Percentiles rank a stretch among this genome's conserved stretches.
Evolutionary conservation across 2,888 invertebrate genomes (phyloP).

Genomic region (Drosophila helvetica): DNA sequence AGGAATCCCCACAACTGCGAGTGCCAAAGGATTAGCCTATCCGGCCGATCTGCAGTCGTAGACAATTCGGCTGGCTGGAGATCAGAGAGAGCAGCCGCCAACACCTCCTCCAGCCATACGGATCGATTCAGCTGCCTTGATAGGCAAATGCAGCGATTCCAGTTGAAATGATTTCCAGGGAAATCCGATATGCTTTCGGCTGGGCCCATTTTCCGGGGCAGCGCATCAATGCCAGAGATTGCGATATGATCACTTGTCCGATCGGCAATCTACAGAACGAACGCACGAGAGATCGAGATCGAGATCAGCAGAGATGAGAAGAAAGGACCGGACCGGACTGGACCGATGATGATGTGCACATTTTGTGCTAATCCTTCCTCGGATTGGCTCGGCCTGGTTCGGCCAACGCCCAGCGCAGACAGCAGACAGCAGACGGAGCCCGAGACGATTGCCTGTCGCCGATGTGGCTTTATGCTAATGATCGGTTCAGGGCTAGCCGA

Average conservation of each 20-base stretch:
- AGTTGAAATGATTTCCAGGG: conserved; percentile 53
- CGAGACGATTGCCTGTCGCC: conserved; percentile 63
- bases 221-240: conserved; percentile 5
- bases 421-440: conserved; percentile 8
- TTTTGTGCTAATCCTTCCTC: conserved; percentile 67
- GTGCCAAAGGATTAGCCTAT: conserved; percentile 40
- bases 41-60: conserved; percentile 14
- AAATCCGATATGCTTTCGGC: conserved; percentile 61
- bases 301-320: conserved; percentile 43
- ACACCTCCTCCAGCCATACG: conserved; percentile 16
- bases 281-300: no score
- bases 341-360: conserved; percentile 74
- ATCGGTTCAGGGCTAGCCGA: conserved; percentile 62
- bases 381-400: conserved; percentile 2
- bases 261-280: conserved; percentile 63
- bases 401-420: conserved; percentile 67
- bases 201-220: conserved; percentile 47
- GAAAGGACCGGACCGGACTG: conserved; percentile 44
- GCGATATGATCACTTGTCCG: conserved; percentile 70
- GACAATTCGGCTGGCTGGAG: conserved; percentile 54
- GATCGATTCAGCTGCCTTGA: conserved; percentile 60
- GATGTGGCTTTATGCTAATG: conserved; percentile 80
- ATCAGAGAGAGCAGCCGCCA: conserved; percentile 23
- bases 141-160: conserved; percentile 62
- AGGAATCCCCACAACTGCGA: conserved; percentile 16